Evolutionary conservation across 1,140 invertebrate species (phyloP).

Genomic region (Caenorhabditis inopinata): DNA sequence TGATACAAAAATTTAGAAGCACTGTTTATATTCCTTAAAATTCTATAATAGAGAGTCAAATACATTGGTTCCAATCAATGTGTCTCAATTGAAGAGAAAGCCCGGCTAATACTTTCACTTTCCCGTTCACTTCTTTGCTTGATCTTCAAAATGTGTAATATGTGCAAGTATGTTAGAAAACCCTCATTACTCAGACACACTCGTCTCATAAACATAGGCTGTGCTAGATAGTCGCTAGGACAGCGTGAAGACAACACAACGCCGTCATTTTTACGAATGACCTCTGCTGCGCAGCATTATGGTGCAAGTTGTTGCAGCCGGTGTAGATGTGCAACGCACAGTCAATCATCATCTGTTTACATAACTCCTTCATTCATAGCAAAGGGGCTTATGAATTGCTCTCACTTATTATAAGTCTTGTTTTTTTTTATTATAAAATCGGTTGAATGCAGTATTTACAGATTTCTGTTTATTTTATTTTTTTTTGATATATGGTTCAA

Average conservation of each 20-base stretch:
- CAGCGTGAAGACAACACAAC: not conserved
- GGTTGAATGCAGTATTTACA: too few relatives aligned
- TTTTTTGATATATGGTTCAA: too few relatives aligned
- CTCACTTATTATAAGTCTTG: too few relatives aligned
- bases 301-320: not conserved
- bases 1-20: too few relatives aligned
- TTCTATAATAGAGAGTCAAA: too few relatives aligned
- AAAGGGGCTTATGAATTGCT: too few relatives aligned
- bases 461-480: too few relatives aligned
- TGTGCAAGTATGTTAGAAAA: constrained; percentile 26
- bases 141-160: not conserved
- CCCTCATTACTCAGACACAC: constrained; percentile 24
- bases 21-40: too few relatives aligned
- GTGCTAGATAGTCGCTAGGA: not conserved
- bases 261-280: not conserved
- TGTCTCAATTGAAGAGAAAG: too few relatives aligned
- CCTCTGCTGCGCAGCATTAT: not conserved
- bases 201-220: constrained; percentile 22
- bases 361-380: constrained; percentile 23
- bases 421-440: too few relatives aligned
- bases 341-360: constrained; percentile 19
- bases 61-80: too few relatives aligned
- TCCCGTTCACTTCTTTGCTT: not conserved
- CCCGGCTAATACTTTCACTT: too few relatives aligned
- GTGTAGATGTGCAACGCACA: not conserved